Evolutionary conservation across 2,888 invertebrate genomes (phyloP), one percentile per base, ranked within the genome.

Genomic region (Lochmaea capreae): DNA sequence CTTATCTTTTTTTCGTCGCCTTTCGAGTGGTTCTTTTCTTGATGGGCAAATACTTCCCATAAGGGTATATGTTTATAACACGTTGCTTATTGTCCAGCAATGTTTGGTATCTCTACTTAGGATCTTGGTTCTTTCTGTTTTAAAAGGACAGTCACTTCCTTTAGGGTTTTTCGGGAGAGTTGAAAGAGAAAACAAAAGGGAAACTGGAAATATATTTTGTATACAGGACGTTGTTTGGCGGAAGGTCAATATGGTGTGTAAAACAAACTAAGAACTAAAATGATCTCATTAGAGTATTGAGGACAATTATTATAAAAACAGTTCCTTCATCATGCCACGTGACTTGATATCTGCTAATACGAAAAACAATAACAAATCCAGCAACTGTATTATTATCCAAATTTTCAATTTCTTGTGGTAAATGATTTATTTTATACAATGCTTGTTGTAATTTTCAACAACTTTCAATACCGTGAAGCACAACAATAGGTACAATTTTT

Each of bases 1-100:
- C 65, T 52, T 26, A 43, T 66, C 66, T 66, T 52, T 62, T 67
- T 52, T 67, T 54, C 57, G 46, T 59, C 22, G 59, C 59, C 59
- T 33, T 14, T 22, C n/a, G 33, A 59, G 59, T 59, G 59, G 26
- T 59, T 59, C 59, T 22, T 59, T 59, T 59, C 33, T 26, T 14
- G 59, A 11, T 12, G 59, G 12, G 22, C 59, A 59, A 59, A 59
- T 59, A 59, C 22, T 22, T 22, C 6, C n/a, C 4, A 22, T 22
- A 22, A 22, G 57, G 22, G 10, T 33, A 33, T 33, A 33, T n/a
- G 9, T 54, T 18, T 9, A 59, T 59, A 59, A 59, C 2, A 59
- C 26, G 22, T 14, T 26, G 22, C 22, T 2, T 26, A 26, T 59
- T 59, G 26, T 59, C 14, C 59, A 4, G 8, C 9, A 26, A 59